Evolutionary conservation across 2,888 invertebrate genomes (phyloP), one percentile per base, ranked within the genome.

Genomic region (Listrodromus nycthemerus): DNA sequence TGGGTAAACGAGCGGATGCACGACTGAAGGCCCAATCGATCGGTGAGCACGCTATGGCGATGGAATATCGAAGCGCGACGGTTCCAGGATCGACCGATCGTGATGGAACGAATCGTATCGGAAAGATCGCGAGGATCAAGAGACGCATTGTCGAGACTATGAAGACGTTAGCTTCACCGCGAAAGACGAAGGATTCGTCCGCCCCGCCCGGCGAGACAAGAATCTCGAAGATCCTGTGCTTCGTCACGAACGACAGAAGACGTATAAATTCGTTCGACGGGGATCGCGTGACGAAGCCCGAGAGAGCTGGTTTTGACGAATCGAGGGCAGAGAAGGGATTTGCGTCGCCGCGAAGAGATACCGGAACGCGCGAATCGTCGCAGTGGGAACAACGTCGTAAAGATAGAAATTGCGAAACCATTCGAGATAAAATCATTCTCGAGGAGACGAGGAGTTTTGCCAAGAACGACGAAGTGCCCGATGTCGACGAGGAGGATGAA

Each of bases 21-120:
- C 92, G 93, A 82, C 90, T 93, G 75, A 93, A 94, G 86, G 92
- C 92, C n/a, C 89, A 93, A 48, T 93, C 93, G 33, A 92, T 92
- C 75, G 91, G 93, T 80, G 93, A 94, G 88, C 80, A 83, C 70
- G 71, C 41, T 24, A 75, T 79, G 63, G n/a, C 70, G 33, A 13
- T 63, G 37, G 71, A 82, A 66, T 82, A 78, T 82, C 86, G 71
- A 10, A 27, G 41, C 7, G 73, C 70, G 63, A 67, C 79, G 58
- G 65, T 80, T 52, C 33, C 81, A 61, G 81, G 83, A 55, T 7
- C 78, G 75, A 50, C 70, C 69, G 33, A 80, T 7, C 80, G 83
- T 0, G 76, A 82, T 2, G 58, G 37, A 82, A 71, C 86, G 69
- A 80, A 85, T 73, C 79, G 63, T n/a, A 86, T 88, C 21, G 86